Base-by-base conservation (phyloP, 2,797 vertebrate genomes). In the Gastrophryne carolinensis region DNA sequence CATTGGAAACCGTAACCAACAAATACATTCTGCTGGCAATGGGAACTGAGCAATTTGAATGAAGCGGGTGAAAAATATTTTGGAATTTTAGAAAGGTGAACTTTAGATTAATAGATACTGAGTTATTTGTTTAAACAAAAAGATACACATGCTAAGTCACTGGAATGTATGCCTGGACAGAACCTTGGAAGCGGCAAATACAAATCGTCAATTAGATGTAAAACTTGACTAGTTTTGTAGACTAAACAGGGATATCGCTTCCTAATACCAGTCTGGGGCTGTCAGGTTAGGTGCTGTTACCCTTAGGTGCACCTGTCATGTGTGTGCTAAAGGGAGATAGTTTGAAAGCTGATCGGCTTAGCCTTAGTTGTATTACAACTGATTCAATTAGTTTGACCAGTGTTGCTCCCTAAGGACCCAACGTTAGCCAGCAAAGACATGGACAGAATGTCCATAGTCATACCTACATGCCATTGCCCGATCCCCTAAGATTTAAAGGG, bases 61-160 rank as follows among this genome's bases (percentile, higher is more conserved):
- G 57, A 35, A 49, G 15, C 66, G 69, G 30, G 9, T 56, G 54
- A 37, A 75, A 79, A 78, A 73, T 69, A 79, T 63, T 77, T 81
- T 19, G 64, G 34, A 60, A 80, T 79, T 53, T 77, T 78, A 76
- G 77, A 75, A 82, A 83, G 83, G 79, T 77, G 63, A 1, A 72
- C 66, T 29, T 65, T 68, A 78, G 29, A 79, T 65, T 66, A 72
- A 37, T 69, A 79, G 50, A 58, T 64, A 64, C 26, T 21, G n/a
- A 64, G 34, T 53, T 79, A 58, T 75, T 41, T 58, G 35, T 52
- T 70, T 58, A 53, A 64, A 61, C 35, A 61, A n/a, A 26, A 62
- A 74, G 37, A 57, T 50, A 50, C 75, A 62, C n/a, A 32, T 57
- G 34, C 39, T 23, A 39, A 21, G 17, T 9, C 4, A 2, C 9